Conservation (phyloP, 2,888 invertebrate species). For the Arenicola marina region DNA sequence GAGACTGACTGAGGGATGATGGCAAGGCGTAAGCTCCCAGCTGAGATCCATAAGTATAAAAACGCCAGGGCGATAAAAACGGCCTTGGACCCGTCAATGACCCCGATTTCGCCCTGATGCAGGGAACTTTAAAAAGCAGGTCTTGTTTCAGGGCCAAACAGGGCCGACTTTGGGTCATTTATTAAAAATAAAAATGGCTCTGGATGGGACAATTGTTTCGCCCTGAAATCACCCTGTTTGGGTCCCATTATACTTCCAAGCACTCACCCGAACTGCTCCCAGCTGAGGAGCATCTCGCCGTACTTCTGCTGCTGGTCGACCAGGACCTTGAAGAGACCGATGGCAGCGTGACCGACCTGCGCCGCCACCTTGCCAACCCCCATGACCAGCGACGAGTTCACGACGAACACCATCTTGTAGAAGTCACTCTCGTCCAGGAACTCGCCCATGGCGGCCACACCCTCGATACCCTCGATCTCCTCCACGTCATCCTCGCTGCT, state of each 20-base stretch:
- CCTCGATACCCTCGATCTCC: conserved; percentile 19
- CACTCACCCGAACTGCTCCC: conserved; percentile 62
- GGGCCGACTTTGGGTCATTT: too few species aligned
- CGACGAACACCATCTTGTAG: conserved; percentile 71
- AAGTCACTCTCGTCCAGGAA: conserved; percentile 50
- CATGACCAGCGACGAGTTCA: conserved; percentile 69
- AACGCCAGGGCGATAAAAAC: too few species aligned
- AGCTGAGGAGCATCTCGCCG: conserved; percentile 58
- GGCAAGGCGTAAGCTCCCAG: too few species aligned
- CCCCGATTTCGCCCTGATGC: too few species aligned
- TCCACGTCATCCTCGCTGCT: conserved; percentile 13
- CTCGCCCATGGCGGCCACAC: conserved; percentile 45
- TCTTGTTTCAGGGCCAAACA: too few species aligned
- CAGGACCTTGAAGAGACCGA: conserved; percentile 66
- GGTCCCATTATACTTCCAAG: background rate
- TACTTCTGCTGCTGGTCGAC: conserved; percentile 59
- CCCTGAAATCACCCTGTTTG: too few species aligned
- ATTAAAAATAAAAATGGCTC: background rate
- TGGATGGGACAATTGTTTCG: too few species aligned
- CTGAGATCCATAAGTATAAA: too few species aligned
- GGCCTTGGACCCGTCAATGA: too few species aligned
- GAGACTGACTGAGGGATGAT: too few species aligned
- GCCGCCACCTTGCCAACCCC: conserved; percentile 67
- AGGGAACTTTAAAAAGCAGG: too few species aligned
- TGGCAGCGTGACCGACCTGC: conserved; percentile 66